These are phyloP conservation scores for Leptopilina drosophilae DNA, from an alignment of 2,888 invertebrate species.

Conservation along the genomic window DNA sequence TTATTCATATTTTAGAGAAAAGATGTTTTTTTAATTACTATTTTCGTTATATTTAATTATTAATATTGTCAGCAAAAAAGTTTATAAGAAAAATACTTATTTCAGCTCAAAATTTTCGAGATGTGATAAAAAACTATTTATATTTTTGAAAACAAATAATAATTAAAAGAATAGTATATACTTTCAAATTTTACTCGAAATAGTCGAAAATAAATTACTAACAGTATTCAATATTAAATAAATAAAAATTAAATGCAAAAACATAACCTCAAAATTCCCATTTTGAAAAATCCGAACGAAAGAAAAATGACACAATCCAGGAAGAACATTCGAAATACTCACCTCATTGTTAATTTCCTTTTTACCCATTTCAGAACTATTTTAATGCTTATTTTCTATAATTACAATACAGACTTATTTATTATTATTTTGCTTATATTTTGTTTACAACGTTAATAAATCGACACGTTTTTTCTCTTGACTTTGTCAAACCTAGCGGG, in stretches of 20 bases:
- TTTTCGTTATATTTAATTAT: too few relatives aligned
- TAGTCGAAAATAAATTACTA: too few relatives aligned
- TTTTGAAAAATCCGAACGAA: neutral
- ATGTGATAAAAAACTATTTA: neutral
- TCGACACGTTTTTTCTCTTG: neutral
- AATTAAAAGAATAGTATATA: too few relatives aligned
- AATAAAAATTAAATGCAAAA: slow-evolving; percentile 11
- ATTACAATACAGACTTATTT: slow-evolving; percentile 18
- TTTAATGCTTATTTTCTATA: slow-evolving; percentile 10
- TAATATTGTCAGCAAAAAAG: too few relatives aligned
- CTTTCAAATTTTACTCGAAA: too few relatives aligned
- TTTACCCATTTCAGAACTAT: slow-evolving; percentile 58
- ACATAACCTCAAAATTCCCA: slow-evolving; percentile 34
- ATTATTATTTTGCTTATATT: neutral
- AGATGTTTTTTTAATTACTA: too few relatives aligned
- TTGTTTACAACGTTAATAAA: neutral
- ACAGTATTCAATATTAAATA: neutral
- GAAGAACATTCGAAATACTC: slow-evolving; percentile 29
- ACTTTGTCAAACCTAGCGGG: too few relatives aligned
- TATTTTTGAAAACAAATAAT: neutral
- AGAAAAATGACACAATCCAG: neutral
- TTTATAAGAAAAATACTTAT: too few relatives aligned
- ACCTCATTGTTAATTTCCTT: slow-evolving; percentile 70
- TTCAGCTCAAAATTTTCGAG: too few relatives aligned
- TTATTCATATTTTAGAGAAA: too few relatives aligned